Conservation (phyloP, 2,797 vertebrate genomes). For the Rhinichthys osculus region DNA sequence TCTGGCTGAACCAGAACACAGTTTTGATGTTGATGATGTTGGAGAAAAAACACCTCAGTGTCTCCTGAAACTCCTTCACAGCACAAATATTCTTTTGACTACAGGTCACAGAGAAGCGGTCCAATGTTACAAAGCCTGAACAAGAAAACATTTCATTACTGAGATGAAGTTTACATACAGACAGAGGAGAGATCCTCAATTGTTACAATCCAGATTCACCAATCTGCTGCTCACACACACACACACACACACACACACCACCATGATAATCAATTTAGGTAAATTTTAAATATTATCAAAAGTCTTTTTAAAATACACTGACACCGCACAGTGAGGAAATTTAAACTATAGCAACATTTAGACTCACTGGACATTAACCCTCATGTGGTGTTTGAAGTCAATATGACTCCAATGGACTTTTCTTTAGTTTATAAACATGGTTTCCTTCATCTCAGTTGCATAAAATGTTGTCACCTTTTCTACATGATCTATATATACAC, state of each 20-base stretch:
- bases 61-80: neutral
- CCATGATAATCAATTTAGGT: neutral
- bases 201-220: neutral
- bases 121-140: neutral
- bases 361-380: too few relatives aligned
- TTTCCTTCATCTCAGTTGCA: too few relatives aligned
- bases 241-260: neutral
- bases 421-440: too few relatives aligned
- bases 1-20: constrained; percentile 7
- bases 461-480: too few relatives aligned
- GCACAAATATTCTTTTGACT: neutral
- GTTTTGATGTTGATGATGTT: neutral
- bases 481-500: too few relatives aligned
- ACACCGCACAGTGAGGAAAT: too few relatives aligned
- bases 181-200: neutral
- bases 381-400: too few relatives aligned
- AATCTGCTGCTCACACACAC: neutral
- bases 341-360: too few relatives aligned
- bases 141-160: neutral
- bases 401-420: too few relatives aligned
- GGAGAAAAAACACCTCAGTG: rapidly evolving
- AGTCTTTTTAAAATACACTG: too few relatives aligned
- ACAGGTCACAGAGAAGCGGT: neutral
- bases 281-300: too few relatives aligned
- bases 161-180: neutral